phyloP scores from a whole-genome alignment of 92 coral and sea anemone genomes.

The Pocillopora meandrina region DNA sequence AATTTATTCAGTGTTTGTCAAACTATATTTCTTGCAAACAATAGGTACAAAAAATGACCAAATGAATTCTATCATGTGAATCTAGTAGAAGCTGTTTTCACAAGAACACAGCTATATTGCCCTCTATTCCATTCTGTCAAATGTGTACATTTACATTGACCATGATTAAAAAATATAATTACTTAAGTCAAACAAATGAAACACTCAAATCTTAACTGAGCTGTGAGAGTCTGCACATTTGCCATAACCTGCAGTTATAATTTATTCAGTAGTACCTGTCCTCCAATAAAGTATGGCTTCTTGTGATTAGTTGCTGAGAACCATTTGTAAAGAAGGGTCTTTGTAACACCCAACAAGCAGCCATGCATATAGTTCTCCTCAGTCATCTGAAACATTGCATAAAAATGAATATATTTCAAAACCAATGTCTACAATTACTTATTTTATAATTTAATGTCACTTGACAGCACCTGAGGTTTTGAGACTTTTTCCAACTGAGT shows the following conservation, averaged over 20 bases:
- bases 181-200: background rate
- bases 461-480: too few species aligned
- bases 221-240: background rate
- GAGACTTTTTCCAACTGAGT: too few species aligned
- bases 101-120: slow-evolving; percentile 1
- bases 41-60: background rate
- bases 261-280: background rate
- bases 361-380: slow-evolving; percentile 69
- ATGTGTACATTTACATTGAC: background rate
- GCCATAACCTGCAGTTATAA: background rate
- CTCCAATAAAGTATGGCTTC: slow-evolving; percentile 45
- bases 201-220: slow-evolving; percentile 14
- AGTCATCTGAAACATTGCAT: slow-evolving; percentile 47
- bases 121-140: background rate
- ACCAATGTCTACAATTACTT: too few species aligned
- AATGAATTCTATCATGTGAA: background rate
- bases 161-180: background rate
- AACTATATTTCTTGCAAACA: slow-evolving; percentile 8
- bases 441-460: too few species aligned
- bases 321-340: slow-evolving; percentile 54
- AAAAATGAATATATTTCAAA: too few species aligned
- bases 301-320: slow-evolving; percentile 47
- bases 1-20: slow-evolving; percentile 2
- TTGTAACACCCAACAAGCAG: slow-evolving; percentile 46
- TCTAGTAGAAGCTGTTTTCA: background rate